Conservation (phyloP, 2,888 invertebrate species). For the Rhingia campestris region DNA sequence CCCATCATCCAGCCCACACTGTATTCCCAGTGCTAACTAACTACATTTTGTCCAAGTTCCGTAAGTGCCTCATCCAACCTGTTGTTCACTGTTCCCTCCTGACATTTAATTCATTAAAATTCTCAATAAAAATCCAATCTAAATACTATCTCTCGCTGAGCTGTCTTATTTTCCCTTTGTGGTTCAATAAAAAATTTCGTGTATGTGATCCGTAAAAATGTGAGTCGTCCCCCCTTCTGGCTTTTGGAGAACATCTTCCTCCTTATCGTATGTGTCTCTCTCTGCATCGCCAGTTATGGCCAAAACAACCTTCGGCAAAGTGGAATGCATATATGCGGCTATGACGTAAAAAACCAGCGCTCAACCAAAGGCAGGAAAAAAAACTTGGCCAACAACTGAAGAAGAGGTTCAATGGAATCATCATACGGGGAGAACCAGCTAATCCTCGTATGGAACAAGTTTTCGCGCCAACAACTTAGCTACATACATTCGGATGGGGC, state of each 20-base stretch:
- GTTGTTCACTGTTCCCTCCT: slow-evolving; percentile 36
- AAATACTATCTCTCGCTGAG: slow-evolving; percentile 39
- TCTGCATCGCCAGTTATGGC: slow-evolving; percentile 48
- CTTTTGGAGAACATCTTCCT: not conserved
- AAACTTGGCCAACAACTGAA: slow-evolving; percentile 45
- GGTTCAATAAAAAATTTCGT: slow-evolving; percentile 63
- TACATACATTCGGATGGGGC: not conserved
- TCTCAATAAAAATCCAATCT: slow-evolving; percentile 72
- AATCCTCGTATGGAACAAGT: slow-evolving; percentile 70
- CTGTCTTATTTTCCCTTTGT: slow-evolving; percentile 32
- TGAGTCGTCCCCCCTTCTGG: slow-evolving; percentile 24
- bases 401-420: slow-evolving; percentile 69
- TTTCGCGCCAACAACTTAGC: slow-evolving; percentile 56
- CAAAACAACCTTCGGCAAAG: slow-evolving; percentile 67
- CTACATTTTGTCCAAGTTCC: slow-evolving; percentile 42
- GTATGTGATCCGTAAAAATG: slow-evolving; percentile 58
- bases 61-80: slow-evolving; percentile 39
- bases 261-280: not conserved
- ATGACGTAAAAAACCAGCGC: slow-evolving; percentile 58
- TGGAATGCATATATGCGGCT: slow-evolving; percentile 51
- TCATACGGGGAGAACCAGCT: slow-evolving; percentile 60
- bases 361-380: not conserved
- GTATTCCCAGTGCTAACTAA: not conserved
- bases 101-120: slow-evolving; percentile 73
- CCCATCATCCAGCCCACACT: slow-evolving; percentile 52